phyloP scores from a whole-genome alignment of 2,888 invertebrate genomes.

The Cancer borealis region DNA sequence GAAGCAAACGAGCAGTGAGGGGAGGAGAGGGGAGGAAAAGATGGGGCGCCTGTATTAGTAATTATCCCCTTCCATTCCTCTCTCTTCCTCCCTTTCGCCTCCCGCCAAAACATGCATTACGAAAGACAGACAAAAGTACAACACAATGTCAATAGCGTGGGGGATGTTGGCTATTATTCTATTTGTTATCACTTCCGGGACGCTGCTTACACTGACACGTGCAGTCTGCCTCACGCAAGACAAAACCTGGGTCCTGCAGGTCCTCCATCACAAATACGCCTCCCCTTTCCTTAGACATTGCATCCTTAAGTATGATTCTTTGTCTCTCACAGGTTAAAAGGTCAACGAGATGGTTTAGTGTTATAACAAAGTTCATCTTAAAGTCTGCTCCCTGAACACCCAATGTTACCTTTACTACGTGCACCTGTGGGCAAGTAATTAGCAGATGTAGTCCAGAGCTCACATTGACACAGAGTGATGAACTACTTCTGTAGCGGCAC shows the following conservation, averaged over 20 bases:
- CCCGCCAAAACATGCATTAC: background rate
- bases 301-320: background rate
- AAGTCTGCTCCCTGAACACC: background rate
- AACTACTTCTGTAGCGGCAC: background rate
- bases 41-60: background rate
- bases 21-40: too few species aligned
- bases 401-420: background rate
- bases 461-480: background rate
- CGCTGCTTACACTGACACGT: background rate
- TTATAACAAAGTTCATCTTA: background rate
- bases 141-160: background rate
- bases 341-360: background rate
- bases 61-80: background rate
- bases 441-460: background rate
- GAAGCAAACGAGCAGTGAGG: conserved; percentile 14
- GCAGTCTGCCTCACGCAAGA: background rate
- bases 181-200: background rate
- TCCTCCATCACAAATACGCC: background rate
- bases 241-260: background rate
- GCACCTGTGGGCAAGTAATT: background rate
- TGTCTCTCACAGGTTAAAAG: background rate
- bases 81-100: background rate
- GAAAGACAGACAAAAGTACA: conserved; percentile 4
- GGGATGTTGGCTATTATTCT: conserved; percentile 4
- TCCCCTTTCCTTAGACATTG: background rate